Evolutionary conservation across 2,113 vertebrate species (phyloP).

Genomic region (Chionomys nivalis): DNA sequence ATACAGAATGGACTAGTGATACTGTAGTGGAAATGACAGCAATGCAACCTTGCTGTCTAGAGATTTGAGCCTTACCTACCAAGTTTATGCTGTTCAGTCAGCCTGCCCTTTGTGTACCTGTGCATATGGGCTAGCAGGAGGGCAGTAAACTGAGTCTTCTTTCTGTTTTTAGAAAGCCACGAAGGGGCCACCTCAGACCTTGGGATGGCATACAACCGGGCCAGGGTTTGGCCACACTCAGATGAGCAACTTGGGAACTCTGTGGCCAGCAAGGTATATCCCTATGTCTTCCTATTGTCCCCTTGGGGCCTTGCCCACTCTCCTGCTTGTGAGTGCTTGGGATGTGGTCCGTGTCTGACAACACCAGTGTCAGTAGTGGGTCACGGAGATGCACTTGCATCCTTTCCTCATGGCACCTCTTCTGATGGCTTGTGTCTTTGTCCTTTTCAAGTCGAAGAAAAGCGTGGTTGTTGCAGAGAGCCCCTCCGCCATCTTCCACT

Average conservation of each 20-base stretch:
- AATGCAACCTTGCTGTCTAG: background rate
- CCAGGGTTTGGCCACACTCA: conserved; percentile 64
- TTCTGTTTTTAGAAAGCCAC: conserved; percentile 59
- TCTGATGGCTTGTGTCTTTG: background rate
- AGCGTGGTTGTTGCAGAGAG: conserved; percentile 87
- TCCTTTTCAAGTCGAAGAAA: conserved; percentile 89
- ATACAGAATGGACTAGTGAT: too few relatives aligned
- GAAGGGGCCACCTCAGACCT: conserved; percentile 78
- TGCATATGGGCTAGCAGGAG: too few relatives aligned
- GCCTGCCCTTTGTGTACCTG: background rate
- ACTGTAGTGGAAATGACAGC: rapidly evolving
- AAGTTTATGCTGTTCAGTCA: background rate
- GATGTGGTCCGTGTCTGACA: too few relatives aligned
- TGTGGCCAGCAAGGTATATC: conserved; percentile 87
- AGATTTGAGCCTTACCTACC: rapidly evolving
- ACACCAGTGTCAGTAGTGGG: too few relatives aligned
- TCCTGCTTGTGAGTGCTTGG: background rate
- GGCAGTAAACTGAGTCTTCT: background rate
- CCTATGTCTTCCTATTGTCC: rapidly evolving
- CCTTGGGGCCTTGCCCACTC: too few relatives aligned
- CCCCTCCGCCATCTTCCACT: conserved; percentile 90
- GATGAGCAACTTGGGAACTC: conserved; percentile 83
- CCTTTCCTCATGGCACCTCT: rapidly evolving
- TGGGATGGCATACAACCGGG: conserved; percentile 84
- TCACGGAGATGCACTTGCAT: too few relatives aligned